Evolutionary conservation across 2,888 invertebrate species (phyloP).

Genomic region (Balanococcus diminutus): DNA sequence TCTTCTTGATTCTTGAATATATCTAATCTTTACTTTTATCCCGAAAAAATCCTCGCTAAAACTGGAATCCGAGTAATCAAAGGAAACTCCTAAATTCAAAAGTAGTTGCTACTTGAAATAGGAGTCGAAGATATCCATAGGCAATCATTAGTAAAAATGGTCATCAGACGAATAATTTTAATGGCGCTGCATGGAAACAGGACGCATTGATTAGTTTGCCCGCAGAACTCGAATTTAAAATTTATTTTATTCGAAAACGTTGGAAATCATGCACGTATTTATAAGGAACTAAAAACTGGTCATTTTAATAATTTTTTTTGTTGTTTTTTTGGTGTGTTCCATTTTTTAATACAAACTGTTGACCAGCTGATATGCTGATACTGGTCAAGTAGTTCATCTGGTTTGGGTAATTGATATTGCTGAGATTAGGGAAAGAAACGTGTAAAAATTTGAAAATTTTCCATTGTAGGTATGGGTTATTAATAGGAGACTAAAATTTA

Average conservation of each 20-base stretch:
- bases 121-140: too few relatives aligned
- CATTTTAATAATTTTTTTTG: too few relatives aligned
- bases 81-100: background rate
- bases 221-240: background rate
- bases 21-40: background rate
- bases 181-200: background rate
- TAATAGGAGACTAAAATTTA: background rate
- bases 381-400: background rate
- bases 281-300: background rate
- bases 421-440: background rate
- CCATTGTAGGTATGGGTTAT: background rate
- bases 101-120: background rate
- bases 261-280: background rate
- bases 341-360: background rate
- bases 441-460: background rate
- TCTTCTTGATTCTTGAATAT: background rate
- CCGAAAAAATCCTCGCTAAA: too few relatives aligned
- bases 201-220: background rate
- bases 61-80: background rate
- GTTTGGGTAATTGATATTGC: background rate
- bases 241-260: background rate
- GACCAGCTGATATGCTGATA: background rate
- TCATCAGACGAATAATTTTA: background rate
- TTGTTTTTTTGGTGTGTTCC: background rate
- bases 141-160: background rate